Conservation (phyloP, 2,888 invertebrate species). For the Poecilus cupreus region DNA sequence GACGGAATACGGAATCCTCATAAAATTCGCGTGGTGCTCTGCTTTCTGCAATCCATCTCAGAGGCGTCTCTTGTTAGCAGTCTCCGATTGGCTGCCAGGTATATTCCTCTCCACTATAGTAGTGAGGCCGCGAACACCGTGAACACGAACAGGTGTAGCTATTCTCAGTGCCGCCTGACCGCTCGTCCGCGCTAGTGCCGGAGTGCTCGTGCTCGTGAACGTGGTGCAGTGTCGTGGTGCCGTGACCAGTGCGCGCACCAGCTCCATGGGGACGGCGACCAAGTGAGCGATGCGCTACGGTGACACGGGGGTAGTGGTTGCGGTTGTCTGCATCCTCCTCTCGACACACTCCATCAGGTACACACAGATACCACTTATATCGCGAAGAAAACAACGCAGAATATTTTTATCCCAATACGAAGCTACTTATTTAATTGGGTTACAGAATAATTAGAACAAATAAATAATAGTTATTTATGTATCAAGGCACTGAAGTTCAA, state of each 20-base stretch:
- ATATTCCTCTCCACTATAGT: too few relatives aligned
- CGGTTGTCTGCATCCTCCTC: conserved; percentile 12
- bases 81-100: too few relatives aligned
- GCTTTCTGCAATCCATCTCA: too few relatives aligned
- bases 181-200: background rate
- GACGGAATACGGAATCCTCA: too few relatives aligned
- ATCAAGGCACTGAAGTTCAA: too few relatives aligned
- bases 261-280: conserved; percentile 43
- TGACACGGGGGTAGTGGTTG: background rate
- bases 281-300: conserved; percentile 40
- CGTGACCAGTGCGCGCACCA: conserved; percentile 7
- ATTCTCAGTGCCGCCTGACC: background rate
- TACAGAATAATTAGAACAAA: too few relatives aligned
- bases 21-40: too few relatives aligned
- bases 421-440: too few relatives aligned
- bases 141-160: background rate
- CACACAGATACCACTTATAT: background rate
- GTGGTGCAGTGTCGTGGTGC: conserved; percentile 24
- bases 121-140: background rate
- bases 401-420: too few relatives aligned
- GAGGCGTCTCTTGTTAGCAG: too few relatives aligned
- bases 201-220: background rate
- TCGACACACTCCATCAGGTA: conserved; percentile 45
- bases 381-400: too few relatives aligned
- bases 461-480: too few relatives aligned